Evolutionary conservation across 2,113 vertebrate species (phyloP).

Genomic region (Paracyprichromis sp.): DNA sequence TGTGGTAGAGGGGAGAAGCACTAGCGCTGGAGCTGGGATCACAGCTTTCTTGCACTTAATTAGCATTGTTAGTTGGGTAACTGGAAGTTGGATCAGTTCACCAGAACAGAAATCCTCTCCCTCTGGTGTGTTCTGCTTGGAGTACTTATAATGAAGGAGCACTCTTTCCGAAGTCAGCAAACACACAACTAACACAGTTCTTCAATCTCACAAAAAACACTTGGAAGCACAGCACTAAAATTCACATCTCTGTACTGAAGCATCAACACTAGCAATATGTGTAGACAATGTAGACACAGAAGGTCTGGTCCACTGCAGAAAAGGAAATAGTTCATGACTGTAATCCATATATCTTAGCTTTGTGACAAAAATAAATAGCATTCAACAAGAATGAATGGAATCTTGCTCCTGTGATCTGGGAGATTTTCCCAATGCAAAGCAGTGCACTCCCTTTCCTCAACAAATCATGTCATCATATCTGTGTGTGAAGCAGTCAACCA

Average conservation of each 20-base stretch:
- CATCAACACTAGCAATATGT: neutral
- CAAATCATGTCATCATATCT: neutral
- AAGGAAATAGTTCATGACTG: neutral
- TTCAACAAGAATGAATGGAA: neutral
- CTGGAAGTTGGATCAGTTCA: slow-evolving; percentile 8
- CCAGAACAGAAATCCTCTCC: slow-evolving; percentile 35
- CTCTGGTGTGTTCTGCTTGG: slow-evolving; percentile 31
- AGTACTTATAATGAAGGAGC: slow-evolving; percentile 9
- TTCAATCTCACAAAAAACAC: neutral
- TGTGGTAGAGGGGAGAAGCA: neutral
- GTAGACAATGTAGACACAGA: neutral
- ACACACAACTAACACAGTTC: neutral
- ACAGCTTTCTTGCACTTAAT: slow-evolving; percentile 38
- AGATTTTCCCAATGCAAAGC: neutral
- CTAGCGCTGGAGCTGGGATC: neutral
- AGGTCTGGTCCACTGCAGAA: neutral
- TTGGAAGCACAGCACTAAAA: neutral
- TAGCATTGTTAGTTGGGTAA: slow-evolving; percentile 32
- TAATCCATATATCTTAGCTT: neutral
- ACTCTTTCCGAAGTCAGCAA: slow-evolving; percentile 10
- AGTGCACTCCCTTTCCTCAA: neutral
- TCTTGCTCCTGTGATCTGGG: neutral
- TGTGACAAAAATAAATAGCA: neutral
- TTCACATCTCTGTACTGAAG: neutral
- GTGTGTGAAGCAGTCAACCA: neutral